Conservation (phyloP, 2,888 invertebrate species). For the Brenthis daphne region DNA sequence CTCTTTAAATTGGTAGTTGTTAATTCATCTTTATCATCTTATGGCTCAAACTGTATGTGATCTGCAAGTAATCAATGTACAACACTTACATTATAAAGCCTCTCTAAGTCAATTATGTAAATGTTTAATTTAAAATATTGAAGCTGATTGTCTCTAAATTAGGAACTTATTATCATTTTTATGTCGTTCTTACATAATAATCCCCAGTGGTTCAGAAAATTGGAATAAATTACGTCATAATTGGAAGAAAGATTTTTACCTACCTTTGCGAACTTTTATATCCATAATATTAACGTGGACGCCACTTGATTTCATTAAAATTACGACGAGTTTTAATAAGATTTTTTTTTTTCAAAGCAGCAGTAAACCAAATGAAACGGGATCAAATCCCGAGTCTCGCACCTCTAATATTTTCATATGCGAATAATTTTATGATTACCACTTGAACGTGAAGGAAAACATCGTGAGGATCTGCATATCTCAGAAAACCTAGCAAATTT, state of each 20-base stretch:
- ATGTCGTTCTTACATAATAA: conserved; percentile 28
- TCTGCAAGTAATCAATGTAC: too few species aligned
- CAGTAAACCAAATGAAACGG: too few species aligned
- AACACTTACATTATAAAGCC: neutral
- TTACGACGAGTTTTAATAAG: neutral
- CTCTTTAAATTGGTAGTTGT: too few species aligned
- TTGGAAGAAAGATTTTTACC: conserved; percentile 16
- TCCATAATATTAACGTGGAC: conserved; percentile 5
- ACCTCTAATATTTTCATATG: too few species aligned
- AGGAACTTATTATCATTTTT: conserved; percentile 32
- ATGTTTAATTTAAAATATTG: conserved; percentile 27
- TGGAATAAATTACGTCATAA: conserved; percentile 27
- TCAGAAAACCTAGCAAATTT: too few species aligned
- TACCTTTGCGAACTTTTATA: conserved; percentile 13
- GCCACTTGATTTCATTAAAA: conserved; percentile 15
- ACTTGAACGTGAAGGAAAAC: too few species aligned
- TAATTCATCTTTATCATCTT: too few species aligned
- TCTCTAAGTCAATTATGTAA: conserved; percentile 15
- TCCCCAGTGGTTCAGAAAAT: conserved; percentile 26
- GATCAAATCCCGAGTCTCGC: too few species aligned
- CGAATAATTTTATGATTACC: too few species aligned
- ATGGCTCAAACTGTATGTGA: too few species aligned
- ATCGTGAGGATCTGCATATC: too few species aligned
- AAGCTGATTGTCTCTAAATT: conserved; percentile 28
- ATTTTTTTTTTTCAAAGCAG: neutral